phyloP scores from a whole-genome alignment of 2,797 vertebrate species.

The Petrocephalus sullivani region DNA sequence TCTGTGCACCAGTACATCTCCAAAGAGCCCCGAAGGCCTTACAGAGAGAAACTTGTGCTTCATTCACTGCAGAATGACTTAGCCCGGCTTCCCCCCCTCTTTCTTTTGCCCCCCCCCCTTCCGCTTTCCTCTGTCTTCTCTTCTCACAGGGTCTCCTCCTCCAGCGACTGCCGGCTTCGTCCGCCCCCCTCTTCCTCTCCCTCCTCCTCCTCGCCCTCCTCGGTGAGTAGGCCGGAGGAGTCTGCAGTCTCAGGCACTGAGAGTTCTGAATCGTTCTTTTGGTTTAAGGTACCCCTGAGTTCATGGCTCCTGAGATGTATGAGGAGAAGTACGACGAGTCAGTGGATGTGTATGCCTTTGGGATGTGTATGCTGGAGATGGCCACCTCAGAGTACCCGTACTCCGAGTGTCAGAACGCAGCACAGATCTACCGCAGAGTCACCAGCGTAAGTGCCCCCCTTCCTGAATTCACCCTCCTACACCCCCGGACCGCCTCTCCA shows the following conservation, averaged over 20 bases:
- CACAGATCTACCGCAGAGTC: conserved; percentile 96
- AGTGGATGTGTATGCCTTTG: conserved; percentile 97
- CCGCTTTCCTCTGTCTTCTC: conserved; percentile 31
- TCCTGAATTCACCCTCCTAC: neutral
- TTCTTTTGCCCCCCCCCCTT: conserved; percentile 28
- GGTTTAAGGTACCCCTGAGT: conserved; percentile 89
- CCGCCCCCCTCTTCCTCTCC: conserved; percentile 35
- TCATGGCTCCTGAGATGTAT: conserved; percentile 99
- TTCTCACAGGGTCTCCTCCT: conserved; percentile 46
- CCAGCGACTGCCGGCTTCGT: conserved; percentile 41
- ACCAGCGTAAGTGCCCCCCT: conserved; percentile 71
- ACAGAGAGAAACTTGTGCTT: conserved; percentile 77
- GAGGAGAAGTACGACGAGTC: conserved; percentile 99
- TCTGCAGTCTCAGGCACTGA: conserved; percentile 61
- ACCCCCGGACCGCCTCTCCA: neutral
- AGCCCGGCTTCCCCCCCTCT: conserved; percentile 62
- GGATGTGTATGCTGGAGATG: conserved; percentile 99
- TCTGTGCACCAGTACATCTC: conserved; percentile 57
- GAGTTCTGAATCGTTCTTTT: conserved; percentile 74
- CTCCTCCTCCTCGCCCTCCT: conserved; percentile 35
- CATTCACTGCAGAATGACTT: conserved; percentile 77
- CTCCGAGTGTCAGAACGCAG: conserved; percentile 97
- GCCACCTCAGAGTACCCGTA: conserved; percentile 98
- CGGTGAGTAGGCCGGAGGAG: conserved; percentile 41
- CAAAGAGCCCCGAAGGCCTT: conserved; percentile 65